Percentiles rank a stretch among this genome's conserved stretches.
These are phyloP conservation scores for Ivindomyrus marchei DNA, from an alignment of 2,113 vertebrate species.

Conservation along the genomic window DNA sequence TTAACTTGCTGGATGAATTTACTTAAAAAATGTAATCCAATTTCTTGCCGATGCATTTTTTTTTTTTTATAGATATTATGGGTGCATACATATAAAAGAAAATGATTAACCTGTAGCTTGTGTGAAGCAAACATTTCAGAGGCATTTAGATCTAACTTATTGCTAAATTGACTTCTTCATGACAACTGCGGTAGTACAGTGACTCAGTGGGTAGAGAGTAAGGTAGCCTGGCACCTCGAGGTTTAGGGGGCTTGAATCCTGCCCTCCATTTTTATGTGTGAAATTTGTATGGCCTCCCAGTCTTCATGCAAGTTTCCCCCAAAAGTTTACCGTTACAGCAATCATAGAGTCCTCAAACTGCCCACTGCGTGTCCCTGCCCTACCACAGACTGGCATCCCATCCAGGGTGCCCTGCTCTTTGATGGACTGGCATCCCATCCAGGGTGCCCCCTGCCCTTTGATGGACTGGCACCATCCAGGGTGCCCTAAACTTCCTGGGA, in stretches of 20 bases:
- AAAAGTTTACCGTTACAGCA: neutral
- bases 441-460: neutral
- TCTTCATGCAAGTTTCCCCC: neutral
- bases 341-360: neutral
- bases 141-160: neutral
- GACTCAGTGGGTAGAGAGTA: neutral
- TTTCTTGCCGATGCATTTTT: neutral
- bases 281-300: neutral
- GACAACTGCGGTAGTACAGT: neutral
- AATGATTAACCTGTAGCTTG: neutral
- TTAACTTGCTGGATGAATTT: neutral
- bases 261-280: neutral
- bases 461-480: too few relatives aligned
- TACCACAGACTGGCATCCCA: neutral
- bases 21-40: constrained; percentile 1
- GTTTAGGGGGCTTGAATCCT: neutral
- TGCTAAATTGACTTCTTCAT: neutral
- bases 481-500: neutral
- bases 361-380: neutral
- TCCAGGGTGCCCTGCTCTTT: neutral
- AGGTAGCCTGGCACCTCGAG: neutral
- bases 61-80: neutral
- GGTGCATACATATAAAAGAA: neutral
- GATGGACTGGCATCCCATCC: neutral
- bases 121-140: neutral